phyloP scores from a whole-genome alignment of 2,113 vertebrate genomes.

The Brachionichthys hirsutus region DNA sequence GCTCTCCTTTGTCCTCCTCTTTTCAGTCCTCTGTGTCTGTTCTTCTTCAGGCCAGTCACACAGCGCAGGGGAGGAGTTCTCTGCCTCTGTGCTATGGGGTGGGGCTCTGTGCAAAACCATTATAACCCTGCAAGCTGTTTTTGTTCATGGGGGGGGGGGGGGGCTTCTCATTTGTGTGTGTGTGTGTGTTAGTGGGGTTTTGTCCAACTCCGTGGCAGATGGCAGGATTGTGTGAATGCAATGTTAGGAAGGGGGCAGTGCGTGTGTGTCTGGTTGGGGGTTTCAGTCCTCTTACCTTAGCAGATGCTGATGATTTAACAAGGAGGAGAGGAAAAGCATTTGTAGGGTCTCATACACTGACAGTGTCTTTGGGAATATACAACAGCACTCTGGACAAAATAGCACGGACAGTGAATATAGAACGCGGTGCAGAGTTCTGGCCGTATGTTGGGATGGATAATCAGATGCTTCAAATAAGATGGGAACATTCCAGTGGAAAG shows the following conservation, averaged over 20 bases:
- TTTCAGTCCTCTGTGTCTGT: slow-evolving; percentile 33
- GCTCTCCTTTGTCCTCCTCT: slow-evolving; percentile 36
- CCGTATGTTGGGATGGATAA: not conserved
- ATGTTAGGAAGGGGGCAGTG: slow-evolving; percentile 13
- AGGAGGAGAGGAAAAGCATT: slow-evolving; percentile 52
- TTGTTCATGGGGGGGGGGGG: slow-evolving; percentile 51
- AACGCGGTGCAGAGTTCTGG: not conserved
- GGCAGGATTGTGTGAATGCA: slow-evolving; percentile 64
- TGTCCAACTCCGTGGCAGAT: slow-evolving; percentile 76
- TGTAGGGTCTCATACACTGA: slow-evolving; percentile 47
- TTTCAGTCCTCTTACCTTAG: slow-evolving; percentile 60
- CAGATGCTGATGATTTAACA: slow-evolving; percentile 76
- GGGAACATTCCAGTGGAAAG: not conserved
- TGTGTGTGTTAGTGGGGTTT: slow-evolving; percentile 47
- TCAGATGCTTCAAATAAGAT: not conserved
- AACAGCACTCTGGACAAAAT: not conserved
- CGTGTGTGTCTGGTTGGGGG: slow-evolving; percentile 15
- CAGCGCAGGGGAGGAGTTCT: slow-evolving; percentile 48
- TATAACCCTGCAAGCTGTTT: slow-evolving; percentile 72
- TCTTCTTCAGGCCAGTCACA: slow-evolving; percentile 32
- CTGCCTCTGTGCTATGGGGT: slow-evolving; percentile 50
- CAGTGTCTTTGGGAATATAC: slow-evolving; percentile 37
- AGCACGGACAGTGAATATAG: not conserved
- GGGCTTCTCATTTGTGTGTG: slow-evolving; percentile 53
- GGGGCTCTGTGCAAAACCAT: slow-evolving; percentile 42